Conservation (phyloP, 2,888 invertebrate genomes). For the Lasioglossum figueresi region DNA sequence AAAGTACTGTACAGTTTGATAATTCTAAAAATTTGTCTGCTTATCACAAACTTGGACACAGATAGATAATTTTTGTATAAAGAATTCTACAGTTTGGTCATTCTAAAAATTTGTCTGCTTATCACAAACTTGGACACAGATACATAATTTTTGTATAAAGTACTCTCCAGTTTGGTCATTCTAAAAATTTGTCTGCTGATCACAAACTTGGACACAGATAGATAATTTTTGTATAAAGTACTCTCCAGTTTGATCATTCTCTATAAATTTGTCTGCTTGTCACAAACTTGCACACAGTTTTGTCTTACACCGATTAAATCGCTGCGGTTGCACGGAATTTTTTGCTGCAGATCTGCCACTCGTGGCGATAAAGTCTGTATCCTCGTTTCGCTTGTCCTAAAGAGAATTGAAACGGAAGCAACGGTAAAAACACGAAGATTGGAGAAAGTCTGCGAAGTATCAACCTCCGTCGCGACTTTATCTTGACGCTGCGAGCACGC, state of each 20-base stretch:
- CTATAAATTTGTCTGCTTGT: background rate
- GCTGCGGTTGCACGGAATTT: background rate
- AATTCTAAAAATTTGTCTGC: too few relatives aligned
- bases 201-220: background rate
- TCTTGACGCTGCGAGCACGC: background rate
- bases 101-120: background rate
- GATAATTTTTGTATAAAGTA: too few relatives aligned
- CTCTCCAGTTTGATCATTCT: too few relatives aligned
- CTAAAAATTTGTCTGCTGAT: background rate
- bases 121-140: background rate
- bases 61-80: too few relatives aligned
- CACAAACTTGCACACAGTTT: background rate
- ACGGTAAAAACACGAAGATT: background rate
- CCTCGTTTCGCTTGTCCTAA: background rate
- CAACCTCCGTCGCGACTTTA: background rate
- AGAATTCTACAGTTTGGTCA: too few relatives aligned
- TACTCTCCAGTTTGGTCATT: too few relatives aligned
- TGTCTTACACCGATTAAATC: background rate
- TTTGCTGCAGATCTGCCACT: background rate
- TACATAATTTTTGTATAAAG: too few relatives aligned
- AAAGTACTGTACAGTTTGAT: too few relatives aligned
- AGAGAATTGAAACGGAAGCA: background rate
- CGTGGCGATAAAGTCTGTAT: background rate
- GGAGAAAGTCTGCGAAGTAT: background rate
- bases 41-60: background rate